These are phyloP conservation scores for Onychomys torridus DNA, from an alignment of 2,797 vertebrate genomes.

Conservation along the genomic window DNA sequence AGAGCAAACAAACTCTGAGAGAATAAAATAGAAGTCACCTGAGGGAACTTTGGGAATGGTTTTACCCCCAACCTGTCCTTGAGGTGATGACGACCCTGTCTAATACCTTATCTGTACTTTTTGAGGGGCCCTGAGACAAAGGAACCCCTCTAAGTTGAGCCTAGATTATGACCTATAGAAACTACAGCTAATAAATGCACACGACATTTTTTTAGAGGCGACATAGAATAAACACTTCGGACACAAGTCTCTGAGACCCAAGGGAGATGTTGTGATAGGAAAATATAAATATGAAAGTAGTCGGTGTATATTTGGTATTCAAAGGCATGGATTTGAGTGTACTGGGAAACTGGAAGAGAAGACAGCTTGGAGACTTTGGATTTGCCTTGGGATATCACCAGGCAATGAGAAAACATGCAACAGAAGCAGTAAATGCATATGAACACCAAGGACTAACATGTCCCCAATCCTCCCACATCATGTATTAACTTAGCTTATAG, in stretches of 20 bases:
- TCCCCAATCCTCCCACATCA: neutral
- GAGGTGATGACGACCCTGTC: neutral
- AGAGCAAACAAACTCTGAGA: neutral
- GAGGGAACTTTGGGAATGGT: neutral
- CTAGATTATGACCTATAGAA: neutral
- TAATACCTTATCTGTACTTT: neutral
- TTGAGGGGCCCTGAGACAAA: neutral
- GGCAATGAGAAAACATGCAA: neutral
- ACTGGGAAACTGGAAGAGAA: neutral
- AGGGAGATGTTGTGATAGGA: neutral
- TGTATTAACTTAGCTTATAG: neutral
- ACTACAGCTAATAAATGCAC: neutral
- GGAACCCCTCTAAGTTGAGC: no score
- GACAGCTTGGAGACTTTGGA: neutral
- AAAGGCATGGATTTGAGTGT: neutral
- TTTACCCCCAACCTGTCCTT: neutral
- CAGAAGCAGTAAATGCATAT: neutral
- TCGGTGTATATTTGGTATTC: neutral
- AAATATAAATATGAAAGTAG: neutral
- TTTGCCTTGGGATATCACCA: neutral
- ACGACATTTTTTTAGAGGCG: neutral
- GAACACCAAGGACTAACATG: neutral
- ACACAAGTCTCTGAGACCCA: neutral
- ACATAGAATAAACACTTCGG: neutral
- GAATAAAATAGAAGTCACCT: neutral